Base-by-base conservation (phyloP, 2,888 invertebrate species). In the Lucinisca nassula region DNA sequence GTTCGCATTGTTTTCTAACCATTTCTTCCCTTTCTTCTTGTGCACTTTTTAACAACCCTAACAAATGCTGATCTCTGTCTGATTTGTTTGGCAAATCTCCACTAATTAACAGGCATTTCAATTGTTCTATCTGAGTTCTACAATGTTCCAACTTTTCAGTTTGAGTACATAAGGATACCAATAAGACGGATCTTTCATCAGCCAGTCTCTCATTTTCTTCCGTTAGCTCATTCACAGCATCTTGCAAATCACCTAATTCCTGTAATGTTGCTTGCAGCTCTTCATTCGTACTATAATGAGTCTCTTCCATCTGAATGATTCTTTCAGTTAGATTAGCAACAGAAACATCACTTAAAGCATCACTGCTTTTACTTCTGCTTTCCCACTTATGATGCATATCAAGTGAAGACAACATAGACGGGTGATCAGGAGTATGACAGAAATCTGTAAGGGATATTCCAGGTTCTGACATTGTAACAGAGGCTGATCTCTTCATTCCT, bases 271-370 rank as follows among this genome's bases (percentile, higher is more conserved):
- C 99, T 96, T 99, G 99, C 10, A 96, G 92, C 88, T 96, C 96
- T 89, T 96, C 96, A 86, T 95, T 96, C 2, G 96, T 96, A 82
- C 95, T 95, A 93, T 98, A 98, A 95, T 98, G 98, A 27, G 98
- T 98, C 96, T 98, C 98, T 96, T 98, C 98, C 98, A 98, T 98
- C 96, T 98, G 98, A 96, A 98, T 97, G 93, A 99, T 98, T 95
- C 98, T 97, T 96, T 99, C 99, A 96, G 99, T 99, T 24, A 96
- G 97, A 96, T 98, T 98, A 30, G 98, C 98, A 89, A 99, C 98
- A 3, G 97, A 97, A 82, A 98, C 98, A 96, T 99, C 98, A 96
- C 98, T 98, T 91, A 98, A 97, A 4, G 93, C 95, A 88, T 96
- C 95, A 70, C 95, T 95, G 72, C 98, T 98, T 88, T 98, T 98